Base-by-base conservation (phyloP, 2,888 invertebrate species). In the Cryptosula pallasiana region DNA sequence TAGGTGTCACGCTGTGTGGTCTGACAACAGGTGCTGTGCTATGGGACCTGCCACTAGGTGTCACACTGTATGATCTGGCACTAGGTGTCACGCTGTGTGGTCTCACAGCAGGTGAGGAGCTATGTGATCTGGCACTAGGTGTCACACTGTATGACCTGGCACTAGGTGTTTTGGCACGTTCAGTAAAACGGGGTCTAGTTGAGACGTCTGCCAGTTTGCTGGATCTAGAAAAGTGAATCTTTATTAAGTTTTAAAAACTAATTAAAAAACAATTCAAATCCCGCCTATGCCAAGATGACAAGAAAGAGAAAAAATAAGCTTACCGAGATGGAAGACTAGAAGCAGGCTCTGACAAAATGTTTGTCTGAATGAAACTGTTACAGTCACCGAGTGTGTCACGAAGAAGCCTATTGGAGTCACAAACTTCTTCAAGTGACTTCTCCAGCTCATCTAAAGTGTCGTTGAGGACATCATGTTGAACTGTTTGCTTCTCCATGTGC, bases 391-490 rank as follows among this genome's bases (percentile, higher is more conserved):
- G 63, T 5, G 63, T 63, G 32, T 63, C 63, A 3, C 32, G 20
- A 3, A 63, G 63, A 9, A 63, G 63, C 32, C 27, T 27, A 63
- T 63, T 63, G 13, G 63, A 63, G n/a, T 63, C 63, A 32, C 27
- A 63, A 2, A 63, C 63, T 32, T 63, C 63, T 34, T 63, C 63
- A 16, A 63, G n/a, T n/a, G 63, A 63, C n/a, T 32, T 63, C 63
- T 63, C 63, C 32, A 63, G n/a, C 63, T 63, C 63, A 32, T 63
- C 63, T 27, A 63, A 34, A 3, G 63, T 63, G 25, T 63, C 63
- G 34, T 63, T 63, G 13, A 63, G 32, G 13, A 32, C 63, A 63
- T 63, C 63, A 63, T 63, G 63, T 13, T 63, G 32, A 32, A 20
- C 32, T 25, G 27, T 63, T 25, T 63, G 63, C 9, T 32, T 27